phyloP scores from a whole-genome alignment of 2,113 vertebrate species.

The Campylorhamphus procurvoides region DNA sequence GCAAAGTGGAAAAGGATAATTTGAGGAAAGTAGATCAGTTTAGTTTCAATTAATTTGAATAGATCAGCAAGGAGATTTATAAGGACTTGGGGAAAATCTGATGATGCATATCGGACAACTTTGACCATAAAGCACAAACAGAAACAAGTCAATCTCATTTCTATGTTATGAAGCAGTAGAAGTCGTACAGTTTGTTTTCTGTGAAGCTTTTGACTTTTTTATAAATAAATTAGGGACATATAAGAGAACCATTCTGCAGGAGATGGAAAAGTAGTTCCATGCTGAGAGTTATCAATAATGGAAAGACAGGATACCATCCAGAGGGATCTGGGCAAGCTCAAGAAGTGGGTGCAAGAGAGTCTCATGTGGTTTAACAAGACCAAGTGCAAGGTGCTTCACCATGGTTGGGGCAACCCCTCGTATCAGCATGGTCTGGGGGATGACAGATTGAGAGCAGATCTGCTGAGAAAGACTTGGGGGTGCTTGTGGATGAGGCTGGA shows the following conservation, averaged over 20 bases:
- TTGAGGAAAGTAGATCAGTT: neutral
- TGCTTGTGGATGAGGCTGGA: neutral
- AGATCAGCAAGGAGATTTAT: neutral
- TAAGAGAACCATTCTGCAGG: neutral
- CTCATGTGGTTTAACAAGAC: neutral
- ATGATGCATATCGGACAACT: neutral
- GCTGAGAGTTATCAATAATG: neutral
- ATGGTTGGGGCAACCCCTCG: accelerated
- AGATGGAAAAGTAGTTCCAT: neutral
- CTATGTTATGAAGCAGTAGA: neutral
- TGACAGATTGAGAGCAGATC: neutral
- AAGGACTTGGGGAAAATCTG: neutral
- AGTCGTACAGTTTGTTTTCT: neutral
- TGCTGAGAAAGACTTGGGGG: neutral
- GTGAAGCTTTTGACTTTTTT: neutral
- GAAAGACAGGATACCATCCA: neutral
- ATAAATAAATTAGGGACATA: neutral
- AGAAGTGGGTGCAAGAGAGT: neutral
- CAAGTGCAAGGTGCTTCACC: neutral
- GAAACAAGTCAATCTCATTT: neutral
- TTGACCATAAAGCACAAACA: neutral
- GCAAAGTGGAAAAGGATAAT: neutral
- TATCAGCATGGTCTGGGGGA: neutral
- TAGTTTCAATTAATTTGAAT: neutral
- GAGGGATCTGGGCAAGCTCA: neutral